These are phyloP conservation scores for Zygogramma bicolorata DNA, from an alignment of 2,888 invertebrate genomes.

Conservation along the genomic window DNA sequence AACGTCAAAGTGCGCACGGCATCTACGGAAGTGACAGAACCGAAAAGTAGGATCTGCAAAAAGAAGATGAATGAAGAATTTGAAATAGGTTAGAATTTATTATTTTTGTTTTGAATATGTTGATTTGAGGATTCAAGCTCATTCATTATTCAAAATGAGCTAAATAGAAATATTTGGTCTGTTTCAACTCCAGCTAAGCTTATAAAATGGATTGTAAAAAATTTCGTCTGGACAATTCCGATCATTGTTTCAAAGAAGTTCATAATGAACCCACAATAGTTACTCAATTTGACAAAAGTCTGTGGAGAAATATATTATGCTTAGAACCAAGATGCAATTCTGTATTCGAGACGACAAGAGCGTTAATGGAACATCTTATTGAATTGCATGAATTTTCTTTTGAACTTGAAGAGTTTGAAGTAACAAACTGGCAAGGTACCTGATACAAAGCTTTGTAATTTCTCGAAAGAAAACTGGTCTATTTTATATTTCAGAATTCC, in stretches of 20 bases:
- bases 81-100: neutral
- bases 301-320: conserved; percentile 1
- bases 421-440: conserved; percentile 6
- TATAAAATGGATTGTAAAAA: neutral
- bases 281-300: neutral
- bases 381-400: neutral
- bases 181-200: neutral
- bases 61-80: too few relatives aligned
- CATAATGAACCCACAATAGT: neutral
- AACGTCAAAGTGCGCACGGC: too few relatives aligned
- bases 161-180: neutral
- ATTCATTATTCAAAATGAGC: neutral
- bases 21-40: too few relatives aligned
- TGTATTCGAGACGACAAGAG: neutral
- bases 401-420: conserved; percentile 7
- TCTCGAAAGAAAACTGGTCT: neutral
- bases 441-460: neutral
- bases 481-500: neutral
- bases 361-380: neutral
- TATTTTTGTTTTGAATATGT: neutral
- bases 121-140: too few relatives aligned
- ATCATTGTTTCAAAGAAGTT: conserved; percentile 1
- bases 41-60: too few relatives aligned
- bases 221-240: neutral
- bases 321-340: neutral